Percentiles rank a stretch among this genome's conserved stretches.
Conservation (phyloP, 2,113 vertebrate genomes). For the Sorex fumeus region DNA sequence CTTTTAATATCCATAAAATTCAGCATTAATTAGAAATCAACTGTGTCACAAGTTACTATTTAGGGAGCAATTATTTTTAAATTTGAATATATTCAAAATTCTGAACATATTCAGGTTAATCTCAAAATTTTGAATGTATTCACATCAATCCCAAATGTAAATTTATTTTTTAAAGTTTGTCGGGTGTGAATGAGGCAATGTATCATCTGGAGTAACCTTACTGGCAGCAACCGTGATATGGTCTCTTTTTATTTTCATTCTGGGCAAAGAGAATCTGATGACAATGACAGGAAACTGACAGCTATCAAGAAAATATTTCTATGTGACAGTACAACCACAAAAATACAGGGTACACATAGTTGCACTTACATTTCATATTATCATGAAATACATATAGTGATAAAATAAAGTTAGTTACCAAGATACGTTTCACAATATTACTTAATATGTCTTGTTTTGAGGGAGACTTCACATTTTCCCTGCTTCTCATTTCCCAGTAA, state of each 20-base stretch:
- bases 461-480: neutral
- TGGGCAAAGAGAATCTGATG: neutral
- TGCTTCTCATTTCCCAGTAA: neutral
- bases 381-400: neutral
- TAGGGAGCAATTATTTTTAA: neutral
- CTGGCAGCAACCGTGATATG: neutral
- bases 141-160: neutral
- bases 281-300: neutral
- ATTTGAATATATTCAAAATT: neutral
- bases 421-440: neutral
- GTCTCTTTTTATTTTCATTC: neutral
- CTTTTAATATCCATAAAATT: conserved; percentile 3
- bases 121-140: neutral
- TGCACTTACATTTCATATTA: neutral
- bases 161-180: neutral
- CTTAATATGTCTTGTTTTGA: neutral
- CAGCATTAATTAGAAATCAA: conserved; percentile 19
- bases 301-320: neutral
- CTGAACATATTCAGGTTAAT: neutral
- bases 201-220: neutral
- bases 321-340: neutral
- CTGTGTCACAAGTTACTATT: neutral
- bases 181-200: neutral
- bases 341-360: neutral
- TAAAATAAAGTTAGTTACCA: neutral